A percentile compares a stretch with the other conserved stretches of the same genome.
Evolutionary conservation across 2,888 invertebrate species (phyloP).

Genomic region (Dioctria rufipes): DNA sequence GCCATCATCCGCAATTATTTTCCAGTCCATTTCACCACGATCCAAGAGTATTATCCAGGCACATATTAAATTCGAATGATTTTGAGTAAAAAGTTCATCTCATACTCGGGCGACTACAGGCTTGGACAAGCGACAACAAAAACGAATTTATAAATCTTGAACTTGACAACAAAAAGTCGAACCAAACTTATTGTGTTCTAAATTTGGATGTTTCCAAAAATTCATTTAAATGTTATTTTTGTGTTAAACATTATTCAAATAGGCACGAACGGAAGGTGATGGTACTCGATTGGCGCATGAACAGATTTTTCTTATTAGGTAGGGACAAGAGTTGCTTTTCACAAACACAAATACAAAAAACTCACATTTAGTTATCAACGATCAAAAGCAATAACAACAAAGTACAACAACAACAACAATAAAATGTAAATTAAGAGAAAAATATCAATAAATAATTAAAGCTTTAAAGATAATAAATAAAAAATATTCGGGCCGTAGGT

Average conservation of each 20-base stretch:
- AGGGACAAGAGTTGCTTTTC: conserved; percentile 11
- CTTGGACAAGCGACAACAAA: neutral
- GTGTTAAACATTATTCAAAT: neutral
- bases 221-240: conserved; percentile 20
- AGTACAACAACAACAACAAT: neutral
- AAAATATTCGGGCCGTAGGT: neutral
- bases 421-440: conserved; percentile 6
- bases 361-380: conserved; percentile 26
- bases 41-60: neutral
- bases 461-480: neutral
- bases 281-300: neutral
- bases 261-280: neutral
- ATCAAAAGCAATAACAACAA: too few relatives aligned
- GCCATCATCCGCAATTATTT: conserved; percentile 40
- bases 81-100: neutral
- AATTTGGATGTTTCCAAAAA: conserved; percentile 32
- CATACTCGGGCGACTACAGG: neutral
- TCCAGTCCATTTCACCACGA: conserved; percentile 45
- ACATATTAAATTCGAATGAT: neutral
- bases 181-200: conserved; percentile 28
- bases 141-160: conserved; percentile 29
- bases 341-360: neutral
- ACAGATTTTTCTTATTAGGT: neutral
- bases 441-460: conserved; percentile 47
- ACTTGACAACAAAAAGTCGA: conserved; percentile 29